Conservation (phyloP, 1,140 invertebrate species). For the Achroia grisella region DNA sequence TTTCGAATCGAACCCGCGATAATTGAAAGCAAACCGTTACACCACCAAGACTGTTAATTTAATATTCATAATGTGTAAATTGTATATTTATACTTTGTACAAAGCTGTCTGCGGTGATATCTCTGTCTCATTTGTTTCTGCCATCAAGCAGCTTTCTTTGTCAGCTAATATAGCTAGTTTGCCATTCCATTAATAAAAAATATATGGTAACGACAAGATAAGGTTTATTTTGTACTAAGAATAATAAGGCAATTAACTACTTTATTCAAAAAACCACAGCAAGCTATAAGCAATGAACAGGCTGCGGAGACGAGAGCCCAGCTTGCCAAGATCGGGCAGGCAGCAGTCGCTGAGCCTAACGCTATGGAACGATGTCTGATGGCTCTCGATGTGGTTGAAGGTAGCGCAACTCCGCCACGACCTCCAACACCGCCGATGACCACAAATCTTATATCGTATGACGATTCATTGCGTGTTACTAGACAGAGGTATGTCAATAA, state of each 20-base stretch:
- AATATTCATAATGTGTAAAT: too few relatives aligned
- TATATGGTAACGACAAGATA: background rate
- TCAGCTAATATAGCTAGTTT: too few relatives aligned
- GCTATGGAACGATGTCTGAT: constrained; percentile 67
- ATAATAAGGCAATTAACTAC: too few relatives aligned
- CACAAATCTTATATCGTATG: constrained; percentile 47
- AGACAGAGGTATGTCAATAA: constrained; percentile 26
- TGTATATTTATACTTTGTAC: too few relatives aligned
- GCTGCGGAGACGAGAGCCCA: constrained; percentile 38
- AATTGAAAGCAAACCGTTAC: too few relatives aligned
- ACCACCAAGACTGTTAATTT: too few relatives aligned
- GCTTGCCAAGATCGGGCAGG: constrained; percentile 48
- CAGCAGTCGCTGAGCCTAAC: constrained; percentile 52
- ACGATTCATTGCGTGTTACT: constrained; percentile 34
- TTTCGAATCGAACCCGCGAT: too few relatives aligned
- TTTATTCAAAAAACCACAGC: constrained; percentile 13
- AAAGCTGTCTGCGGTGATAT: too few relatives aligned
- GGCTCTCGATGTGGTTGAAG: constrained; percentile 59
- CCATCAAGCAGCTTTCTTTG: too few relatives aligned
- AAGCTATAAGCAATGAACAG: constrained; percentile 46
- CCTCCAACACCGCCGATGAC: constrained; percentile 40
- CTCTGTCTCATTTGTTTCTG: too few relatives aligned
- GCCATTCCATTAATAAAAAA: background rate
- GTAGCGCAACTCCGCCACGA: constrained; percentile 36
- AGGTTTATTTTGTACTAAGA: background rate